Conservation (phyloP, 2,797 vertebrate genomes). For the Orientallactaga sibirica region DNA sequence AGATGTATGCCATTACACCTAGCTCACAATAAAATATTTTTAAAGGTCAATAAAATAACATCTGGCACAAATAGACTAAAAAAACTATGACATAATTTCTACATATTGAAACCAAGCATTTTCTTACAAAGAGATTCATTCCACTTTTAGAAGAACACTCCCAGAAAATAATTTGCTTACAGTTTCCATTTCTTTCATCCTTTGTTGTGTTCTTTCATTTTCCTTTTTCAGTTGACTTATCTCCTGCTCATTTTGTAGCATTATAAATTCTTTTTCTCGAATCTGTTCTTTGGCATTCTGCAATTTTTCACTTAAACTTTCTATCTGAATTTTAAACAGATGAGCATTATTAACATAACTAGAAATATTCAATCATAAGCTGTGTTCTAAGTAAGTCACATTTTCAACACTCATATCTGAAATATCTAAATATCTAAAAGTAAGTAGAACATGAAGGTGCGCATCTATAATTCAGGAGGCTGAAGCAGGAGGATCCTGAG, state of each 20-base stretch:
- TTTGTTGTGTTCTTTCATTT: constrained; percentile 81
- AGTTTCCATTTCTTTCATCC: constrained; percentile 82
- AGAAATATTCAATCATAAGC: constrained; percentile 53
- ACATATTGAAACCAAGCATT: constrained; percentile 32
- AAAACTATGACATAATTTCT: constrained; percentile 35
- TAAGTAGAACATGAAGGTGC: background rate
- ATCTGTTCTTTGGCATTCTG: constrained; percentile 87
- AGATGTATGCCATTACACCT: too few species aligned
- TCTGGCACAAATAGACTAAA: constrained; percentile 42
- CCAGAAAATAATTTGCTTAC: constrained; percentile 82
- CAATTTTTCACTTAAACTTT: constrained; percentile 87
- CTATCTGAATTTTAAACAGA: constrained; percentile 85
- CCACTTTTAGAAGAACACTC: background rate
- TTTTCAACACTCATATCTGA: constrained; percentile 52
- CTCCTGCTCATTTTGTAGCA: constrained; percentile 89
- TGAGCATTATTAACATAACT: constrained; percentile 60
- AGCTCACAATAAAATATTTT: constrained; percentile 27
- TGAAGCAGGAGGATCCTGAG: background rate
- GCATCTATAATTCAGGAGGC: background rate
- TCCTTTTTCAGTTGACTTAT: constrained; percentile 89
- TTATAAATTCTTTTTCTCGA: constrained; percentile 87
- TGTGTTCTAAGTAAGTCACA: constrained; percentile 48
- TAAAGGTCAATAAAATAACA: constrained; percentile 18
- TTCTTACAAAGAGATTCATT: constrained; percentile 49
- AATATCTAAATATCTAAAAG: constrained; percentile 54